Percentiles rank a stretch among this genome's conserved stretches.
Conservation (phyloP, 2,888 invertebrate species). For the Scaptodrosophila latifasciaeformis region DNA sequence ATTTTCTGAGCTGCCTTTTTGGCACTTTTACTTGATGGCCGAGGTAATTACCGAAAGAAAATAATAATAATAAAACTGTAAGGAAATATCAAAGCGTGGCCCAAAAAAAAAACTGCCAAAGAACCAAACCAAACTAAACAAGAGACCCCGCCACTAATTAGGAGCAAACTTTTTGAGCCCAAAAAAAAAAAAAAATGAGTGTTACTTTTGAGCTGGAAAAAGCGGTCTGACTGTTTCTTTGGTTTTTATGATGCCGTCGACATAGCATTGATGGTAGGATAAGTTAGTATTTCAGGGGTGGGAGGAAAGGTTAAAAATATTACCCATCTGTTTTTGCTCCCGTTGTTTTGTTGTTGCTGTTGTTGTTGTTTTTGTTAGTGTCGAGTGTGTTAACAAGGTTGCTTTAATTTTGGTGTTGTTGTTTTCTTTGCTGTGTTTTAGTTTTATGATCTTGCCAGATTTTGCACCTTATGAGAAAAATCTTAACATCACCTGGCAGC, state of each 20-base stretch:
- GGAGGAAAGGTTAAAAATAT: too few relatives aligned
- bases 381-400: constrained; percentile 37
- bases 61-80: constrained; percentile 5
- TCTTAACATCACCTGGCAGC: constrained; percentile 33
- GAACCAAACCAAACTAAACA: too few relatives aligned
- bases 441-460: constrained; percentile 63
- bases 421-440: constrained; percentile 19
- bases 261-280: not conserved
- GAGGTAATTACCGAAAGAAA: not conserved
- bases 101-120: not conserved
- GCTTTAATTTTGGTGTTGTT: constrained; percentile 41
- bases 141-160: constrained; percentile 50
- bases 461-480: constrained; percentile 69
- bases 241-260: not conserved
- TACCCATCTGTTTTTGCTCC: constrained; percentile 9
- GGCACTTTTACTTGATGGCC: not conserved
- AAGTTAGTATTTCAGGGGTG: constrained; percentile 17
- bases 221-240: not conserved
- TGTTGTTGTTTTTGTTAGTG: constrained; percentile 25
- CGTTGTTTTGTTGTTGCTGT: constrained; percentile 6
- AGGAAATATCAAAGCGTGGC: constrained; percentile 2
- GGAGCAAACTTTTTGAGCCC: constrained; percentile 31
- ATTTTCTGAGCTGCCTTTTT: not conserved
- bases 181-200: not conserved
- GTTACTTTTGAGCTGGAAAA: not conserved